phyloP scores from a whole-genome alignment of 2,888 invertebrate species.

The Brachyopa scutellaris region DNA sequence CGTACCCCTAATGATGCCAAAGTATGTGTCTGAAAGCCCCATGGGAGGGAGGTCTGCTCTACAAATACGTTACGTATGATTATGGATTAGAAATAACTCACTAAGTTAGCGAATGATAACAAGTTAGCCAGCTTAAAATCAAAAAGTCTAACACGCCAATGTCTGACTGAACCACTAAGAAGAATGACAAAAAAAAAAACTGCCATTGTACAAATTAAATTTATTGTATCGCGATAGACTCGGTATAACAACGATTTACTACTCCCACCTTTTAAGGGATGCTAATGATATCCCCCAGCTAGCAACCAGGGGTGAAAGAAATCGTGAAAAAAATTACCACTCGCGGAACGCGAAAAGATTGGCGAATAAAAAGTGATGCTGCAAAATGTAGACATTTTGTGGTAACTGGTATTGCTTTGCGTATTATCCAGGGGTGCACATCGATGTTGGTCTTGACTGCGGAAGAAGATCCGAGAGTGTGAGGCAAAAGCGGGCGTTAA shows the following conservation, averaged over 20 bases:
- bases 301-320: neutral
- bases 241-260: conserved; percentile 17
- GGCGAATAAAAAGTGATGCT: conserved; percentile 51
- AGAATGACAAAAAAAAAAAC: neutral
- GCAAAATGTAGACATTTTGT: conserved; percentile 65
- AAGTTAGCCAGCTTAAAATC: conserved; percentile 57
- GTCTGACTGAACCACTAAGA: neutral
- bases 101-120: conserved; percentile 8
- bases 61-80: conserved; percentile 20
- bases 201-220: conserved; percentile 55
- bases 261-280: neutral
- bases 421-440: conserved; percentile 34
- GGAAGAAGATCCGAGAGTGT: conserved; percentile 29
- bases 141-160: conserved; percentile 8
- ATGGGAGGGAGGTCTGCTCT: conserved; percentile 38
- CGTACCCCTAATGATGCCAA: conserved; percentile 36
- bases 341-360: conserved; percentile 53
- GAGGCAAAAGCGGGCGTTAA: conserved; percentile 78
- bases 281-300: neutral
- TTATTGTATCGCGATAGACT: conserved; percentile 54
- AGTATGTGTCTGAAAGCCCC: conserved; percentile 42
- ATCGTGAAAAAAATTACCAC: conserved; percentile 55
- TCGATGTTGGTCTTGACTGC: conserved; percentile 14
- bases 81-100: neutral
- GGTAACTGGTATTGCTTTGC: conserved; percentile 59